Percentiles rank a stretch among this genome's conserved stretches.
Conservation (phyloP, 2,113 vertebrate genomes). For the Lasiurus borealis region DNA sequence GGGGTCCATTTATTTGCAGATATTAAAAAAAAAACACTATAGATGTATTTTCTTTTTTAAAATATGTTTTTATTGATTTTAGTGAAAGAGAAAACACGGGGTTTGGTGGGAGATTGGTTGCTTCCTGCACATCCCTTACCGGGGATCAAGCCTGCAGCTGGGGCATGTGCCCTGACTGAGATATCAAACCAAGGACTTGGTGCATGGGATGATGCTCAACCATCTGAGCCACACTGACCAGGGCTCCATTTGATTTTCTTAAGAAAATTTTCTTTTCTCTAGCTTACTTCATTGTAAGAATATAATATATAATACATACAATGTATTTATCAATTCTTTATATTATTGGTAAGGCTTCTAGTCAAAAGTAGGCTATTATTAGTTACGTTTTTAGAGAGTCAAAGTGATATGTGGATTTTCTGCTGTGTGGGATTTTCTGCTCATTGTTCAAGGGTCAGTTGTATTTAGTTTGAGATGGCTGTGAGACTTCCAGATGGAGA, state of each 20-base stretch:
- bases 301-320: neutral
- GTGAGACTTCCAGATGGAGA: neutral
- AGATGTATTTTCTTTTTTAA: neutral
- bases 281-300: neutral
- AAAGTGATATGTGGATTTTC: neutral
- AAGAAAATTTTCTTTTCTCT: neutral
- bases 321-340: neutral
- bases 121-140: no score
- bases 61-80: no score
- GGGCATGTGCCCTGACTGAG: no score
- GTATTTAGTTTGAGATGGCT: neutral
- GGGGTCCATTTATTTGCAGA: neutral
- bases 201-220: no score
- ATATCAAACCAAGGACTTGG: no score
- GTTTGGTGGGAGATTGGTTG: no score
- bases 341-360: neutral
- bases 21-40: neutral
- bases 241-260: neutral
- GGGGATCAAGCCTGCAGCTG: no score
- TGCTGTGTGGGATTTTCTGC: neutral
- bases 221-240: no score
- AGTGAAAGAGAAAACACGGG: no score
- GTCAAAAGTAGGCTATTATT: neutral
- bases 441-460: neutral
- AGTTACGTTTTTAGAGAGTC: neutral